Base-by-base conservation (phyloP, 2,113 vertebrate genomes). In the Pica pica region DNA sequence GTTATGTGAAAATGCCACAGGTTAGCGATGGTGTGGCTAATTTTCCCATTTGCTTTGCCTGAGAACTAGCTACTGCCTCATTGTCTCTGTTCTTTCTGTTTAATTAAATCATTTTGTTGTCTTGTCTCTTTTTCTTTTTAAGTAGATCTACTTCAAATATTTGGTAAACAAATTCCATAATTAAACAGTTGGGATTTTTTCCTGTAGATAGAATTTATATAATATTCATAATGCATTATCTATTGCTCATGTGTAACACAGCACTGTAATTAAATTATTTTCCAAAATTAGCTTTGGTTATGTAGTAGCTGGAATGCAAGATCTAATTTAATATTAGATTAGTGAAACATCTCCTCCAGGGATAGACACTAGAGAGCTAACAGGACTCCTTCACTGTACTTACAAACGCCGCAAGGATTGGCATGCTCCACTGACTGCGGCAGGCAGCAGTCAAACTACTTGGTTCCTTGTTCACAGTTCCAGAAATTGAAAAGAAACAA, bases 241-340 rank as follows among this genome's bases (percentile, higher is more conserved):
- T 97, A 86, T 91, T 91, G 73, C 63, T 95, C 63, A 42, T 77
- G 53, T 95, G 50, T 93, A 73, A 60, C 78, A 35, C 47, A 93
- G 41, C 37, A 81, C 30, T 80, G 55, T 93, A 96, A 97, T 97
- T 93, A 96, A 96, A 97, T 97, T 96, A 97, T 97, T 97, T 97
- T 97, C 85, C 53, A 89, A 92, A 98, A 97, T 97, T 93, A 97
- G 86, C 88, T 97, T 95, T 90, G 74, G 52, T 61, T 93, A 47
- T 90, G 69, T 95, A 89, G 97, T 95, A 83, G 78, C 87, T 96
- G 83, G 21, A 77, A 83, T 96, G 97, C 67, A 92, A 96, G 97
- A 94, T 77, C 63, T 89, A 96, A 97, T 97, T 97, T 95, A 95
- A 47, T 96, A 63, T 93, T 94, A 93, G 67, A 93, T 95, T 93